A percentile compares a stretch with the other conserved stretches of the same genome.
Evolutionary conservation across 1,140 invertebrate species (phyloP).

Genomic region (Archegozetes longisetosus): DNA sequence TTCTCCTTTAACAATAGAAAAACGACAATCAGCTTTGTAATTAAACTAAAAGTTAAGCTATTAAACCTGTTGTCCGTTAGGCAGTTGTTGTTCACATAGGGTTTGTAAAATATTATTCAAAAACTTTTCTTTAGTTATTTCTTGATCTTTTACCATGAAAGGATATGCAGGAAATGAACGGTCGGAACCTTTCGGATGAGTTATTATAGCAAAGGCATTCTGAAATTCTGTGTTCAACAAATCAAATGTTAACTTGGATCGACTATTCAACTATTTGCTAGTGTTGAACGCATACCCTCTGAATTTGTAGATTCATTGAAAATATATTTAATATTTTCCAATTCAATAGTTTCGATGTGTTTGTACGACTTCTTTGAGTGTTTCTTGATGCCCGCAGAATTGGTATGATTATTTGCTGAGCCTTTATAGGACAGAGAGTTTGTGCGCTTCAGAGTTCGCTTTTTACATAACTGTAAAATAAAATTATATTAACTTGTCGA

Average conservation of each 20-base stretch:
- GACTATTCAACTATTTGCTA: neutral
- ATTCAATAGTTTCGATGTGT: constrained; percentile 12
- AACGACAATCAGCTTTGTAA: too few relatives aligned
- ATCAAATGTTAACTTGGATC: neutral
- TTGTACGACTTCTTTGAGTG: constrained; percentile 12
- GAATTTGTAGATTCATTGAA: neutral
- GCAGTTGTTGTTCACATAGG: too few relatives aligned
- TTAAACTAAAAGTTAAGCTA: too few relatives aligned
- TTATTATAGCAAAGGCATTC: constrained; percentile 2
- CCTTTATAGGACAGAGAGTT: constrained; percentile 31
- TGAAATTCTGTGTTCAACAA: neutral
- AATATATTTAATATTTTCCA: neutral
- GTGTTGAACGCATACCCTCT: neutral
- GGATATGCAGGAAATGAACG: constrained; percentile 1
- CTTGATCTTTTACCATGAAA: constrained; percentile 1
- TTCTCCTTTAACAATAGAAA: neutral
- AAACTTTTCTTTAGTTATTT: constrained; percentile 1
- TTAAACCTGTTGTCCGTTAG: too few relatives aligned
- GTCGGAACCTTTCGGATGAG: neutral
- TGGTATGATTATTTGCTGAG: neutral
- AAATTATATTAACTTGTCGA: neutral
- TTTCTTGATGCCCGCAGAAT: constrained; percentile 3
- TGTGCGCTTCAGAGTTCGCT: constrained; percentile 51
- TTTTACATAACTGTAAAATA: constrained; percentile 44
- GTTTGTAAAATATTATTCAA: too few relatives aligned